phyloP scores from a whole-genome alignment of 2,113 vertebrate species.

The Psittacula cyanocephala region DNA sequence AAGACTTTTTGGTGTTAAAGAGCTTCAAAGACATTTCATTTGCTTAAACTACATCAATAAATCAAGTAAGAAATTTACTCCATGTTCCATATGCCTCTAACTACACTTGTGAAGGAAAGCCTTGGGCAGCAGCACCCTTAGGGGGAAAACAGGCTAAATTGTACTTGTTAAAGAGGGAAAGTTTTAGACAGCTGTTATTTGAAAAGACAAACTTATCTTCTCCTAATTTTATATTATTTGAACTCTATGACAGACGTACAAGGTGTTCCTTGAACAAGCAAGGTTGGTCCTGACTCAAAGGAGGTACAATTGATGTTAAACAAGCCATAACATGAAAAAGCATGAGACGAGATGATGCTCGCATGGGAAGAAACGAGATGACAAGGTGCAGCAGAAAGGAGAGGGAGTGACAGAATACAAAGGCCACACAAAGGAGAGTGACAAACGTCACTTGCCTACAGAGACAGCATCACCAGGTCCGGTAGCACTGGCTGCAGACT shows the following conservation, averaged over 20 bases:
- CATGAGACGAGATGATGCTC: background rate
- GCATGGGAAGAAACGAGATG: background rate
- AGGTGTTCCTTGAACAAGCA: constrained; percentile 21
- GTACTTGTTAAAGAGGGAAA: background rate
- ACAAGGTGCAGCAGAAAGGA: background rate
- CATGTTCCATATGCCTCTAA: background rate
- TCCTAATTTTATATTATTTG: background rate
- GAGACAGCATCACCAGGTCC: background rate
- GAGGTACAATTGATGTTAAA: background rate
- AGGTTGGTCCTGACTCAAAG: constrained; percentile 7
- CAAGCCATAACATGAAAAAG: background rate
- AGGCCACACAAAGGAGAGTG: background rate
- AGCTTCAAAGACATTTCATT: background rate
- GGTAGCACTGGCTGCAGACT: background rate
- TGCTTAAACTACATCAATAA: background rate
- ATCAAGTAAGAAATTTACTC: background rate
- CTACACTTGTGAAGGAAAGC: background rate
- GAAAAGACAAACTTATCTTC: background rate
- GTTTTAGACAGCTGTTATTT: background rate
- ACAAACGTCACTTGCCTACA: accelerated
- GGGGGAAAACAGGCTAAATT: background rate
- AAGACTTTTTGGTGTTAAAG: background rate
- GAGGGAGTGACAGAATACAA: background rate
- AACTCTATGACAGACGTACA: background rate
- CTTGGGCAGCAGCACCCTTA: background rate